Evolutionary conservation across 2,797 vertebrate genomes (phyloP).

Genomic region (Spinibarbus caldwelli): DNA sequence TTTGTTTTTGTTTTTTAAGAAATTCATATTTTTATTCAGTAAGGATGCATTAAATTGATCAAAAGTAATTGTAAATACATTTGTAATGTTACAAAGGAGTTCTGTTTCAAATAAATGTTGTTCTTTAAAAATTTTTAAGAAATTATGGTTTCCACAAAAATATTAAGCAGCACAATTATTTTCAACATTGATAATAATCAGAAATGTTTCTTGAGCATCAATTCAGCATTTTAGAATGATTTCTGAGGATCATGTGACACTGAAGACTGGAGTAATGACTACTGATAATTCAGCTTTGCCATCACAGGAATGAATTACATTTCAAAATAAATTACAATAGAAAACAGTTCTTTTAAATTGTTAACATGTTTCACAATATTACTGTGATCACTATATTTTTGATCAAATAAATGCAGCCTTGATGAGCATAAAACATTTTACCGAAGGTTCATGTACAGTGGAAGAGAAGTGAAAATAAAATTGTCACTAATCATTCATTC

Average conservation of each 20-base stretch:
- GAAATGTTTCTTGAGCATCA: neutral
- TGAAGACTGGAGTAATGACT: neutral
- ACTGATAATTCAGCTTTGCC: neutral
- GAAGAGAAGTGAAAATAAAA: neutral
- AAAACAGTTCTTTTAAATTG: neutral
- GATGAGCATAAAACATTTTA: neutral
- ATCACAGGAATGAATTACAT: neutral
- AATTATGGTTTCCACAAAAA: neutral
- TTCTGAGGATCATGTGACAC: neutral
- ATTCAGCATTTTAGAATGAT: neutral
- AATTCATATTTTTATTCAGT: neutral
- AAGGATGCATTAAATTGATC: neutral
- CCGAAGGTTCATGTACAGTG: neutral
- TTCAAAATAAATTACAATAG: neutral
- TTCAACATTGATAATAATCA: neutral
- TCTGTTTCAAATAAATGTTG: neutral
- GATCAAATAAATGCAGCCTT: neutral
- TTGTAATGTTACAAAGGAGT: neutral
- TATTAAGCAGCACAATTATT: neutral
- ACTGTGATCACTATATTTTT: neutral
- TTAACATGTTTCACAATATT: neutral
- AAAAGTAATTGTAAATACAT: neutral
- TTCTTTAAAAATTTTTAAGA: neutral
- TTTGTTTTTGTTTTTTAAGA: neutral
- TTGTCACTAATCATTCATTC: neutral